Percentiles rank a stretch among this genome's conserved stretches.
Evolutionary conservation across 37 sponge, comb jelly and placozoan genomes (phyloP).

Genomic region (Aplysina aerophoba): DNA sequence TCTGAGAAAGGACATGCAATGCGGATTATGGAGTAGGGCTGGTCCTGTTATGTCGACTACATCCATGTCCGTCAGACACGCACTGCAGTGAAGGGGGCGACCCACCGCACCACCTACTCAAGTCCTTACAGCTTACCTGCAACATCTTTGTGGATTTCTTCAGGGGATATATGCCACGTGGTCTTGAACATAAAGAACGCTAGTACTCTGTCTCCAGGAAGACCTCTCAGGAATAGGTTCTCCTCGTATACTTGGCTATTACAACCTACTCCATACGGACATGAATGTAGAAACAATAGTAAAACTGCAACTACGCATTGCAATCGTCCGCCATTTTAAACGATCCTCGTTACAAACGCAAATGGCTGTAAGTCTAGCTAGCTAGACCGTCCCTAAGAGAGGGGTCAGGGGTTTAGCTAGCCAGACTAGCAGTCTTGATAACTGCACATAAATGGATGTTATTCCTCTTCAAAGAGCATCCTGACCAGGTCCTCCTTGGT

Average conservation of each 20-base stretch:
- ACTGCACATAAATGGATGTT: not conserved
- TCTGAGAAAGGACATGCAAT: no score
- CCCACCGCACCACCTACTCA: no score
- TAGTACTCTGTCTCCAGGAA: conserved; percentile 64
- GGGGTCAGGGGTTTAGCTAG: no score
- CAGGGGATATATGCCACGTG: conserved; percentile 48
- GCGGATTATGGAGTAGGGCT: no score
- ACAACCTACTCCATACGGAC: not conserved
- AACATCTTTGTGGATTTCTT: not conserved
- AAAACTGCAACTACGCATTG: not conserved
- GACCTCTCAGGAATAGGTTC: conserved; percentile 47
- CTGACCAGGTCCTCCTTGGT: conserved; percentile 52
- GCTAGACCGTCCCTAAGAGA: no score
- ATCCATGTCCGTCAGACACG: no score
- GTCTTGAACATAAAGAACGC: conserved; percentile 70
- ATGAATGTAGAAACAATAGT: not conserved
- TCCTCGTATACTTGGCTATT: conserved; percentile 32
- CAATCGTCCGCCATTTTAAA: not conserved
- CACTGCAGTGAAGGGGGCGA: no score
- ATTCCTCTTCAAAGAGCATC: conserved; percentile 61
- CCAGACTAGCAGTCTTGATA: no score
- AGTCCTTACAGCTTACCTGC: conserved; percentile 20
- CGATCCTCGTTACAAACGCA: no score
- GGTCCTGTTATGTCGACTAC: no score
- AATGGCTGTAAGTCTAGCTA: not conserved